Percentiles rank a stretch among this genome's conserved stretches.
Evolutionary conservation across 2,797 vertebrate species (phyloP).

Genomic region (Erethizon dorsatum): DNA sequence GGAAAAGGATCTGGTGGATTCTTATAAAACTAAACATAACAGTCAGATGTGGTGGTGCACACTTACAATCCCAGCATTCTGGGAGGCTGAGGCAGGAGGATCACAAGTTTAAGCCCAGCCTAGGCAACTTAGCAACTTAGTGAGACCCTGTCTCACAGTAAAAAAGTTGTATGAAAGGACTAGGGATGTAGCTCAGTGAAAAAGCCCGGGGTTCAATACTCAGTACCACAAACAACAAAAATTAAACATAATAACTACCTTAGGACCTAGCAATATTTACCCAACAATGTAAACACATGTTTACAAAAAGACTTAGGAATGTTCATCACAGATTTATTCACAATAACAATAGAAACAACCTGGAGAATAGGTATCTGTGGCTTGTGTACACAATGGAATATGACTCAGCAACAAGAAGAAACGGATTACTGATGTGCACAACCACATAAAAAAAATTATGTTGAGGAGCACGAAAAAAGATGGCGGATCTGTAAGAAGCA

Average conservation of each 20-base stretch:
- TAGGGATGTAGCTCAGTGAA: neutral
- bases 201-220: neutral
- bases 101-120: neutral
- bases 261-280: slow-evolving; percentile 10
- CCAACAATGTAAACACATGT: neutral
- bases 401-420: neutral
- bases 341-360: neutral
- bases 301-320: slow-evolving; percentile 9
- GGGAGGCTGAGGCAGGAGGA: neutral
- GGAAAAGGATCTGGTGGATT: neutral
- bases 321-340: neutral
- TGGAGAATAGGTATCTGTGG: neutral
- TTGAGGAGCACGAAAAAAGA: too few species aligned
- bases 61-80: neutral
- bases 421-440: accelerated
- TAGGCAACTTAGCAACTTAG: neutral
- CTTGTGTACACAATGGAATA: accelerated
- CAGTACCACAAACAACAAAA: neutral
- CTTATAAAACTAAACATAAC: neutral
- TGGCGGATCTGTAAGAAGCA: too few species aligned
- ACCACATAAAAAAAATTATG: neutral
- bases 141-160: neutral
- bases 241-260: neutral
- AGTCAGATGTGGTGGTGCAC: neutral
- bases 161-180: neutral